phyloP scores from a whole-genome alignment of 1,140 invertebrate species.

The Stenopsyche tienmushanensis region DNA sequence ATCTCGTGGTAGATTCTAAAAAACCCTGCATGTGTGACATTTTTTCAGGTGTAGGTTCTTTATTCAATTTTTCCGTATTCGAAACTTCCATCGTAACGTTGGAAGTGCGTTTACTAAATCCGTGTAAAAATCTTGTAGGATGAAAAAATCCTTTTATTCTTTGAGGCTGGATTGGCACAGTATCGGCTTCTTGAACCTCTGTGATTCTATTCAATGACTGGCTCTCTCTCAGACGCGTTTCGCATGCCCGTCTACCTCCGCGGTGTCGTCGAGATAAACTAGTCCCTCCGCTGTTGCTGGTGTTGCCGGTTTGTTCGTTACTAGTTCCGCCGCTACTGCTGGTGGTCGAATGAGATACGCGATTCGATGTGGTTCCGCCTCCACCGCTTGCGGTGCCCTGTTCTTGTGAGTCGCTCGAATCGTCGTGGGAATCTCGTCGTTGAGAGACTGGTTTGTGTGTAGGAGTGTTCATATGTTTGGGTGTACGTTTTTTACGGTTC shows the following conservation, averaged over 20 bases:
- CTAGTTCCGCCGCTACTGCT: slow-evolving; percentile 44
- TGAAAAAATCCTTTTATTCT: slow-evolving; percentile 35
- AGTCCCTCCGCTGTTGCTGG: slow-evolving; percentile 45
- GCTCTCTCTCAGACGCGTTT: slow-evolving; percentile 73
- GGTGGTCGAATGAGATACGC: slow-evolving; percentile 27
- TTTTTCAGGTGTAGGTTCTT: slow-evolving; percentile 40
- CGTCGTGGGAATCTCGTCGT: slow-evolving; percentile 73
- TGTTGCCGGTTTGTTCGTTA: slow-evolving; percentile 43
- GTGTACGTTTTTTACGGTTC: slow-evolving; percentile 72
- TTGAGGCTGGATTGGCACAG: slow-evolving; percentile 31
- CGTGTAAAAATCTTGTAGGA: slow-evolving; percentile 30
- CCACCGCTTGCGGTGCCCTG: slow-evolving; percentile 58
- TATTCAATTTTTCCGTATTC: slow-evolving; percentile 44
- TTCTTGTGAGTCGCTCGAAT: slow-evolving; percentile 75
- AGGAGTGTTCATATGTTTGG: slow-evolving; percentile 64
- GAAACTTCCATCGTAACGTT: slow-evolving; percentile 42
- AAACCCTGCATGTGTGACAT: slow-evolving; percentile 29
- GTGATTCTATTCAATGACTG: slow-evolving; percentile 81
- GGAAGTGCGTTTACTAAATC: slow-evolving; percentile 46
- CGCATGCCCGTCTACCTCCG: slow-evolving; percentile 59
- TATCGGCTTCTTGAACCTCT: slow-evolving; percentile 68
- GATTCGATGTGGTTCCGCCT: slow-evolving; percentile 47
- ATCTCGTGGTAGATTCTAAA: slow-evolving; percentile 24
- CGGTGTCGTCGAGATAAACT: slow-evolving; percentile 52
- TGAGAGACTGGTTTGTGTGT: slow-evolving; percentile 59